phyloP scores from a whole-genome alignment of 2,888 invertebrate genomes.

The Seira musarum region DNA sequence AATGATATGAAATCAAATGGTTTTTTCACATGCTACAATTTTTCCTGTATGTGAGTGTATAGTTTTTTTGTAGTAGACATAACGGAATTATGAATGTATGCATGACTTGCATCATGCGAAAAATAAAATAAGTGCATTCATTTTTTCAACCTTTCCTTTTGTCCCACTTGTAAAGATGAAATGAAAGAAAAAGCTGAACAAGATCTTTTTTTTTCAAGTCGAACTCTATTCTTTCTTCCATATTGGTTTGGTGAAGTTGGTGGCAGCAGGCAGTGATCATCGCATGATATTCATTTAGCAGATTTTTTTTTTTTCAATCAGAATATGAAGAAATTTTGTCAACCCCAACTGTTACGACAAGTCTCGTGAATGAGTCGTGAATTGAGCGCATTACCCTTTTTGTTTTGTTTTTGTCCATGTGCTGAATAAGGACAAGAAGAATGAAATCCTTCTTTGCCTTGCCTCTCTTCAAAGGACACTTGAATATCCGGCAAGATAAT shows the following conservation, averaged over 20 bases:
- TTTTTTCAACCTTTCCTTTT: slow-evolving; percentile 47
- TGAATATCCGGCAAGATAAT: slow-evolving; percentile 32
- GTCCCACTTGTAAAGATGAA: slow-evolving; percentile 42
- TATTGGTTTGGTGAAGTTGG: background rate
- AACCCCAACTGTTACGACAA: background rate
- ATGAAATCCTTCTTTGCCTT: slow-evolving; percentile 9
- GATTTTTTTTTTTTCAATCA: no score
- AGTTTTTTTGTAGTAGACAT: no score
- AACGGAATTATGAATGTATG: slow-evolving; percentile 1
- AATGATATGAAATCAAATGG: background rate
- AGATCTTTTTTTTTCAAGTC: background rate
- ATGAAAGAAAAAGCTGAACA: slow-evolving; percentile 10
- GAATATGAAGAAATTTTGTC: background rate
- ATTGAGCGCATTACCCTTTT: slow-evolving; percentile 46
- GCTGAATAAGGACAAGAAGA: slow-evolving; percentile 3
- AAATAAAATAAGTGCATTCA: slow-evolving; percentile 10
- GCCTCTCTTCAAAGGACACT: background rate
- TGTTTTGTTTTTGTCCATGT: slow-evolving; percentile 44
- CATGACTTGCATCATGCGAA: slow-evolving; percentile 14
- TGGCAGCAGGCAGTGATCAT: background rate
- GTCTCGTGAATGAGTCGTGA: background rate
- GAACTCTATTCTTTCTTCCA: background rate
- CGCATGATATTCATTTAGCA: background rate
- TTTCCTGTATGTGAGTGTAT: background rate
- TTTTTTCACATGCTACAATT: slow-evolving; percentile 6